phyloP scores from a whole-genome alignment of 2,888 invertebrate species.

The Rhimphoctona megacephalus region DNA sequence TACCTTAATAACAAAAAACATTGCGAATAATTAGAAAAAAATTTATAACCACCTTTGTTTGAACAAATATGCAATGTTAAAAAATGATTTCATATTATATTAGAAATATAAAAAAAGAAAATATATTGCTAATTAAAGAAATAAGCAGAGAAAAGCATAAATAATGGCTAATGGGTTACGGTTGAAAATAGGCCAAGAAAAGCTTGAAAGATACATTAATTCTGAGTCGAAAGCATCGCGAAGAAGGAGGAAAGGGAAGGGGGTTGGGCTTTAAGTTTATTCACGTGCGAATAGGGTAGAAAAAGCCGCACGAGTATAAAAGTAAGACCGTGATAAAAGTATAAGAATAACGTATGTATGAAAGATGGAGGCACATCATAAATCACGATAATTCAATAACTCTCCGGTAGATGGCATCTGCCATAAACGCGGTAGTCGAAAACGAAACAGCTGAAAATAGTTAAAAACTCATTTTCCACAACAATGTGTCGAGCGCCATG shows the following conservation, averaged over 20 bases:
- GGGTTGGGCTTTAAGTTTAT: constrained; percentile 45
- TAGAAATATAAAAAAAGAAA: background rate
- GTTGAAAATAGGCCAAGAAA: background rate
- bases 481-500: constrained; percentile 38
- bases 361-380: constrained; percentile 31
- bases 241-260: constrained; percentile 7
- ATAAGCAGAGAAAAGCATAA: background rate
- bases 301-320: constrained; percentile 5
- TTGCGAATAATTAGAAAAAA: background rate
- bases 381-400: constrained; percentile 67
- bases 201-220: constrained; percentile 10
- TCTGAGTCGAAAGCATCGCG: background rate
- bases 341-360: constrained; percentile 12
- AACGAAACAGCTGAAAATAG: constrained; percentile 66
- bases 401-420: constrained; percentile 59
- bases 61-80: too few species aligned
- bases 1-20: background rate
- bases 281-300: constrained; percentile 59
- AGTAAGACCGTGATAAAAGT: too few species aligned
- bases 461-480: constrained; percentile 69
- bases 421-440: constrained; percentile 34
- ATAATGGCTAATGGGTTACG: background rate
- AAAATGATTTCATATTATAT: too few species aligned
- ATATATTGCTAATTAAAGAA: background rate
- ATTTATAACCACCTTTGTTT: background rate